Evolutionary conservation across 1,140 invertebrate genomes (phyloP).

Genomic region (Cydia splendana): DNA sequence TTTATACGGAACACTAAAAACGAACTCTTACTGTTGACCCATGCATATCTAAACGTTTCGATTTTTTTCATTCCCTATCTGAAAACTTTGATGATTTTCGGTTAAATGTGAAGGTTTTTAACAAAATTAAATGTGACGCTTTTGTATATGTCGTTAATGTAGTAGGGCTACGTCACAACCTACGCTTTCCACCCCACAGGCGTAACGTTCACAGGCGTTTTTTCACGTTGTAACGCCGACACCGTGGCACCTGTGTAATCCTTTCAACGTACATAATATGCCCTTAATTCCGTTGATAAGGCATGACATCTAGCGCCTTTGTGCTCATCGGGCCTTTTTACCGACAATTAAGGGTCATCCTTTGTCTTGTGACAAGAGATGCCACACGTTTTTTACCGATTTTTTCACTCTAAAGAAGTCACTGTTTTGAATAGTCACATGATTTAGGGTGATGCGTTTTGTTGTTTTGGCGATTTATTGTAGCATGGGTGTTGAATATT

Average conservation of each 20-base stretch:
- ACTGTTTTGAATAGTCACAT: constrained; percentile 71
- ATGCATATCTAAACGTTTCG: too few species aligned
- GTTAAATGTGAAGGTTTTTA: too few species aligned
- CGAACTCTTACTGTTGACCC: too few species aligned
- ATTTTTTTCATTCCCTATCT: too few species aligned
- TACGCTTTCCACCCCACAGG: constrained; percentile 20
- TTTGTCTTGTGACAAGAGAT: constrained; percentile 68
- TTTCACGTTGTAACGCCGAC: constrained; percentile 45
- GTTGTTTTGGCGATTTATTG: constrained; percentile 69
- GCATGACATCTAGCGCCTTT: constrained; percentile 74
- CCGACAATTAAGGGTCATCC: constrained; percentile 65
- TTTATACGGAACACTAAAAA: too few species aligned
- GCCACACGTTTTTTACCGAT: constrained; percentile 60
- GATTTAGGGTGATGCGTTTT: constrained; percentile 69
- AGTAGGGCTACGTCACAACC: too few species aligned
- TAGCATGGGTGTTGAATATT: constrained; percentile 54
- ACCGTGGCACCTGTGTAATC: constrained; percentile 73
- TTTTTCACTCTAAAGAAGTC: constrained; percentile 56
- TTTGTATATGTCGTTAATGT: too few species aligned
- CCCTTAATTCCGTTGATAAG: constrained; percentile 74
- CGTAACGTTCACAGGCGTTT: constrained; percentile 34
- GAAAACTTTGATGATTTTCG: too few species aligned
- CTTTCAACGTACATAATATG: constrained; percentile 74
- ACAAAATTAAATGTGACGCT: too few species aligned
- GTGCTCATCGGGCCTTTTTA: constrained; percentile 55